Conservation (phyloP, 2,888 invertebrate genomes). For the Zonitis immaculata region DNA sequence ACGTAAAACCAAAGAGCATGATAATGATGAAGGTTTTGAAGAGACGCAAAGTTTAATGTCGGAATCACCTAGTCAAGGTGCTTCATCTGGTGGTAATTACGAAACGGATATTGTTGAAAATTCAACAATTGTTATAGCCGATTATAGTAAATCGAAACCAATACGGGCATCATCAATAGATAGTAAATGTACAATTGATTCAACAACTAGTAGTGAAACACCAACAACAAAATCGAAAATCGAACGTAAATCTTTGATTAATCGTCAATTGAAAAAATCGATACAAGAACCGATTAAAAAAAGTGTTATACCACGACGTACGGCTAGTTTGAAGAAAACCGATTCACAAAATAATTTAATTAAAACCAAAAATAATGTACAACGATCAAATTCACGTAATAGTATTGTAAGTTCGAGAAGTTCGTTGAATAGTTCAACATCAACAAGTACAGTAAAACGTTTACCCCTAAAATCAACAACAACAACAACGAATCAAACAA, state of each 20-base stretch:
- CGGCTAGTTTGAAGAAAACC: constrained; percentile 45
- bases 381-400: constrained; percentile 72
- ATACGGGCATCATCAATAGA: constrained; percentile 38
- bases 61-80: constrained; percentile 80
- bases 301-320: constrained; percentile 45
- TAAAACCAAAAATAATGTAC: constrained; percentile 55
- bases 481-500: constrained; percentile 34
- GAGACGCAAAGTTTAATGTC: constrained; percentile 85
- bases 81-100: constrained; percentile 64
- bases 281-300: constrained; percentile 32
- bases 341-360: constrained; percentile 39
- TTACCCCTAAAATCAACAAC: constrained; percentile 50
- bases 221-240: constrained; percentile 18
- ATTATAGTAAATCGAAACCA: constrained; percentile 32
- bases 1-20: constrained; percentile 56
- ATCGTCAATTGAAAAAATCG: constrained; percentile 23
- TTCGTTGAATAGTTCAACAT: constrained; percentile 76
- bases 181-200: constrained; percentile 51
- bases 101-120: constrained; percentile 50
- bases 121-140: constrained; percentile 36
- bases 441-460: constrained; percentile 71
- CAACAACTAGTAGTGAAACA: constrained; percentile 46
- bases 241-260: background rate
- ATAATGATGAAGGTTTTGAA: constrained; percentile 88
- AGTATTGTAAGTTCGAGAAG: constrained; percentile 78